phyloP scores from a whole-genome alignment of 2,888 invertebrate genomes.

The Bibio marci region DNA sequence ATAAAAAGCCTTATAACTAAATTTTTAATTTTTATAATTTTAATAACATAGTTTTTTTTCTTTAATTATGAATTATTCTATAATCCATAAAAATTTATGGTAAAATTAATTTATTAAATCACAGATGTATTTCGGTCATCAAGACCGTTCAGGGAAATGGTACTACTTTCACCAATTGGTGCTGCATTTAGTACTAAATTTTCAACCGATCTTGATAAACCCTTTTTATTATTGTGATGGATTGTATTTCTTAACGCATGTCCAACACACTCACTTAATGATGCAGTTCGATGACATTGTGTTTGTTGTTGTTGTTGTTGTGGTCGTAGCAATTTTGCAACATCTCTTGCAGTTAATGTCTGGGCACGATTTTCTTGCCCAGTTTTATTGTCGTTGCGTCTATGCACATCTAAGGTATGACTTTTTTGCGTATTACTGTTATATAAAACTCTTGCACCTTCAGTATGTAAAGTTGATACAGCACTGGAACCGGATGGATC shows the following conservation, averaged over 20 bases:
- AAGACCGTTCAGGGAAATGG: slow-evolving; percentile 13
- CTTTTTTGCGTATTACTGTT: slow-evolving; percentile 14
- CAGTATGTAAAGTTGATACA: not conserved
- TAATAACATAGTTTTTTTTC: too few relatives aligned
- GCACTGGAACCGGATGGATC: not conserved
- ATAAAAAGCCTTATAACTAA: too few relatives aligned
- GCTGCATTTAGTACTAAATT: slow-evolving; percentile 24
- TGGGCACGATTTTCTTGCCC: slow-evolving; percentile 1
- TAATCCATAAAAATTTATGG: too few relatives aligned
- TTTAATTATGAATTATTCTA: too few relatives aligned
- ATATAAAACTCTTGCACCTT: slow-evolving; percentile 14
- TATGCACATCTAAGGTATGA: not conserved
- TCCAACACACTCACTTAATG: not conserved
- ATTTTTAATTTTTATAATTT: too few relatives aligned
- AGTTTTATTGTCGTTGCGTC: slow-evolving; percentile 1
- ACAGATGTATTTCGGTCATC: not conserved
- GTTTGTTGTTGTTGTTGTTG: not conserved
- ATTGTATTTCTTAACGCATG: not conserved
- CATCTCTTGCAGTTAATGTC: slow-evolving; percentile 23
- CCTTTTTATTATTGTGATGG: slow-evolving; percentile 6
- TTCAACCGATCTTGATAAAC: slow-evolving; percentile 20
- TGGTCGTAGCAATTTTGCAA: slow-evolving; percentile 23
- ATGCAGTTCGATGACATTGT: not conserved
- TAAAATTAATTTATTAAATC: too few relatives aligned
- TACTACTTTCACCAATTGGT: slow-evolving; percentile 22